These are phyloP conservation scores for Zaprionus capensis DNA, from an alignment of 1,140 invertebrate genomes.

Conservation along the genomic window DNA sequence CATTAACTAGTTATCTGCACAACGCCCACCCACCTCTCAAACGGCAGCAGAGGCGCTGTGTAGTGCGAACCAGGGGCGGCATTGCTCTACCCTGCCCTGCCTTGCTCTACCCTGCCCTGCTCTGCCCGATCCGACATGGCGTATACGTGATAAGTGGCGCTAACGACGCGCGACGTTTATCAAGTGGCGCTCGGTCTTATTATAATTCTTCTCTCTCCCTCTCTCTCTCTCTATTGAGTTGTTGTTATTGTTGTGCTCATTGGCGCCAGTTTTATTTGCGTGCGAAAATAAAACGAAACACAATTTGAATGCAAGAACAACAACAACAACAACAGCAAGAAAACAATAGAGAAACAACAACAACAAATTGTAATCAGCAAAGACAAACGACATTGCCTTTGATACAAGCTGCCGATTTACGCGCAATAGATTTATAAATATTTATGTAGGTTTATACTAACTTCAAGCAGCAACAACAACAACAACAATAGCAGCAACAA, in stretches of 20 bases:
- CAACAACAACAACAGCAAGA: conserved; percentile 18
- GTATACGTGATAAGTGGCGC: conserved; percentile 82
- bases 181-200: conserved; percentile 59
- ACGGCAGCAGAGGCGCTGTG: background rate
- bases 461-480: background rate
- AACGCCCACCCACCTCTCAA: conserved; percentile 1
- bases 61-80: conserved; percentile 23
- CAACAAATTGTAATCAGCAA: conserved; percentile 15
- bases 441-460: conserved; percentile 9
- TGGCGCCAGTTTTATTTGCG: conserved; percentile 81
- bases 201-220: conserved; percentile 41
- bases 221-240: background rate
- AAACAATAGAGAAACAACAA: background rate
- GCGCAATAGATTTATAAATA: conserved; percentile 39
- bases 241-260: conserved; percentile 50
- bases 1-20: background rate
- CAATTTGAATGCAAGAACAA: conserved; percentile 59
- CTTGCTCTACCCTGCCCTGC: too few species aligned
- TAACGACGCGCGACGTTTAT: conserved; percentile 79
- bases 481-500: conserved; percentile 7
- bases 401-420: conserved; percentile 44
- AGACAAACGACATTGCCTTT: conserved; percentile 36
- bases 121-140: conserved; percentile 54
- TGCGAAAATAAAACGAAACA: conserved; percentile 64
- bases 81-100: conserved; percentile 11